A percentile compares a stretch with the other conserved stretches of the same genome.
Evolutionary conservation across 2,113 vertebrate species (phyloP).

Genomic region (Ptychochromis oligacanthus): DNA sequence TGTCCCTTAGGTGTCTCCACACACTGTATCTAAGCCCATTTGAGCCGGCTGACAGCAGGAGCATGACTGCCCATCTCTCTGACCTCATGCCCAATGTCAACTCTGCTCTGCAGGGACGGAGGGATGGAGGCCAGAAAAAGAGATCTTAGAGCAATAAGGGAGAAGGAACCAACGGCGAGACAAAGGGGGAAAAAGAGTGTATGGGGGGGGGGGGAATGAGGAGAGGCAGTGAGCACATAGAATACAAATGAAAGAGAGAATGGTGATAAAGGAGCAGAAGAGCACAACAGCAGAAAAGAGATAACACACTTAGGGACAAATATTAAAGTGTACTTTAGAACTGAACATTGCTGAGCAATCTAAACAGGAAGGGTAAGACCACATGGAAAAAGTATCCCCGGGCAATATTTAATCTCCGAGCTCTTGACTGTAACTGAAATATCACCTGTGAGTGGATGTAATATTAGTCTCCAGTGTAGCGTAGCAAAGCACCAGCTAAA

Average conservation of each 20-base stretch:
- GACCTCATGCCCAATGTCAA: constrained; percentile 81
- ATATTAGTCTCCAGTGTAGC: constrained; percentile 38
- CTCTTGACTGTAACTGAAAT: constrained; percentile 40
- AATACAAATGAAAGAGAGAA: constrained; percentile 69
- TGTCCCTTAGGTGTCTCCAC: constrained; percentile 69
- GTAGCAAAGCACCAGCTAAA: constrained; percentile 14
- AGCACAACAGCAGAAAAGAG: constrained; percentile 42
- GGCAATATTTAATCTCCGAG: constrained; percentile 49
- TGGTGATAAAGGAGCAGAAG: constrained; percentile 51
- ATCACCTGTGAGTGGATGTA: constrained; percentile 39
- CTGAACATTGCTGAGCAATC: constrained; percentile 56
- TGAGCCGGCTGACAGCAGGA: constrained; percentile 69
- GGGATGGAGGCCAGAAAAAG: constrained; percentile 63
- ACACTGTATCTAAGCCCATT: constrained; percentile 73
- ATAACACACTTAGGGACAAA: constrained; percentile 35
- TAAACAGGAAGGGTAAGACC: constrained; percentile 31
- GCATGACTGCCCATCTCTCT: constrained; percentile 77
- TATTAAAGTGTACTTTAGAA: constrained; percentile 42
- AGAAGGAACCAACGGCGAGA: constrained; percentile 41
- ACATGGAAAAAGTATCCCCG: constrained; percentile 43
- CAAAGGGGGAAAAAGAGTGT: constrained; percentile 33
- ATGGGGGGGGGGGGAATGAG: constrained; percentile 36
- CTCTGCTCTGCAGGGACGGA: constrained; percentile 66
- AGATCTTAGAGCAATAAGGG: constrained; percentile 60
- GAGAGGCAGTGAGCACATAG: constrained; percentile 41